Evolutionary conservation across 2,113 vertebrate genomes (phyloP), one percentile per base, ranked within the genome.

Genomic region (Mobula birostris): DNA sequence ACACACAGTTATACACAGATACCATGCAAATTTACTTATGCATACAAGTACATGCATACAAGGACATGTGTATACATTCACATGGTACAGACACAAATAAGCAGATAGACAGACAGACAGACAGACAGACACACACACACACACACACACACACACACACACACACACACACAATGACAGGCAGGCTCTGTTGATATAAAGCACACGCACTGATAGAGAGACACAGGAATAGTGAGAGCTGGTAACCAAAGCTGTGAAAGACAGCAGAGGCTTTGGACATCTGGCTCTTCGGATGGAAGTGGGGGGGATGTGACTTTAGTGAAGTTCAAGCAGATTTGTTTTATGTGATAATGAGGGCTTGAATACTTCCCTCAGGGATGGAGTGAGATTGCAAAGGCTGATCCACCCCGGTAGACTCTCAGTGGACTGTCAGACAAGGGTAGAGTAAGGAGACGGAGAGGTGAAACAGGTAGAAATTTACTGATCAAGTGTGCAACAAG

Each of bases 281-380:
- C 85, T 66, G 85, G 85, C 7, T 32, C 29, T 0, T 7, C 0
- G 11, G 85, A 63, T 32, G 58, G n/a, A n/a, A 61, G 82, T 58
- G 77, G 48, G 11, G 77, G 85, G 77, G 85, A 14, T 29, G 5
- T 32, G 85, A 66, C 29, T 66, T 87, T 63, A 87, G 58, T 90
- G 85, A 90, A 90, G 61, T 90, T 90, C 17, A 5, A 90, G 17
- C 61, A 90, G 85, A 66, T 90, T 90, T 90, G 85, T 90, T 66
- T 90, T 66, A 90, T 90, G 85, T 90, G 85, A 66, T 90, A 90
- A 90, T 90, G 85, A 66, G 83, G 85, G 61, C 58, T 63, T 14
- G 63, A 63, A 32, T 66, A 66, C 58, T 66, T 66, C 61, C 85
- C 85, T 32, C 1, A n/a, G 85, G 85, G 61, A 90, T 32, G 5